Conservation (phyloP, 2,797 vertebrate genomes). For the Epinephelus awoara region DNA sequence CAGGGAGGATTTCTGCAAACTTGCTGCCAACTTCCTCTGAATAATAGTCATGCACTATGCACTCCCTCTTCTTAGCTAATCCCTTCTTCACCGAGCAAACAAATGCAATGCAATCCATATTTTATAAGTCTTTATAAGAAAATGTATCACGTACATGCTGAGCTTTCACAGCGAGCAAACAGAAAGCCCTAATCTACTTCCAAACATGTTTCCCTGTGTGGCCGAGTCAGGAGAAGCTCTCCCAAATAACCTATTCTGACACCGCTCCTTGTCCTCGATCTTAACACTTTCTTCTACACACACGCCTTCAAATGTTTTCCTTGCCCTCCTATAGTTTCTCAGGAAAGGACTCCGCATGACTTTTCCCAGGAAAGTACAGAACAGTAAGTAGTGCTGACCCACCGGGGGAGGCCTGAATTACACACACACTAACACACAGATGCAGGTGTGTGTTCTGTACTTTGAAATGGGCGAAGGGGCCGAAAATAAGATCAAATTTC, state of each 20-base stretch:
- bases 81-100: slow-evolving; percentile 7
- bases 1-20: neutral
- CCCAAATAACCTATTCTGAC: slow-evolving; percentile 19
- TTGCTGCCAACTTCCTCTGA: slow-evolving; percentile 6
- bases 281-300: neutral
- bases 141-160: neutral
- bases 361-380: slow-evolving; percentile 66
- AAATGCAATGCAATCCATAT: slow-evolving; percentile 21
- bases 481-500: neutral
- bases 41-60: neutral
- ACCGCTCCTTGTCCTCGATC: neutral
- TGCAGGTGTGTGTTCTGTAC: neutral
- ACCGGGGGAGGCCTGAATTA: slow-evolving; percentile 7
- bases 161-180: slow-evolving; percentile 5
- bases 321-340: slow-evolving; percentile 41
- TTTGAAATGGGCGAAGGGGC: neutral
- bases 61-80: slow-evolving; percentile 5
- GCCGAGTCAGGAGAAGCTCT: neutral
- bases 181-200: slow-evolving; percentile 2
- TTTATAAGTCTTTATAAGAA: slow-evolving; percentile 5
- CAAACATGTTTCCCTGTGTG: slow-evolving; percentile 2
- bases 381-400: slow-evolving; percentile 34
- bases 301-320: slow-evolving; percentile 26
- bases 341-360: slow-evolving; percentile 48
- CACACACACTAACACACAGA: neutral